Percentiles rank a stretch among this genome's conserved stretches.
Conservation (phyloP, 2,888 invertebrate species). For the Pyrochroa serraticornis region DNA sequence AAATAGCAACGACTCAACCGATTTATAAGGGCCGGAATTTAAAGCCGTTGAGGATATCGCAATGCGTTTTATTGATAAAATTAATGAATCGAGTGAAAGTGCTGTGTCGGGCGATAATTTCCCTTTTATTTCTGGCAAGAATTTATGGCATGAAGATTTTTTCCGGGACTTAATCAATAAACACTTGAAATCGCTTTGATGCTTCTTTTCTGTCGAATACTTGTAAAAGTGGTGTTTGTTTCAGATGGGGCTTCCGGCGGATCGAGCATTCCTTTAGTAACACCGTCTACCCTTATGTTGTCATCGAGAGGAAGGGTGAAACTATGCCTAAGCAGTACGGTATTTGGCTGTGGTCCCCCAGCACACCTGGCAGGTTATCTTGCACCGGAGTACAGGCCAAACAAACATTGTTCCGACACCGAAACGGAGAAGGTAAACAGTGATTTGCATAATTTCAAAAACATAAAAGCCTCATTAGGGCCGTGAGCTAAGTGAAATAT, state of each 20-base stretch:
- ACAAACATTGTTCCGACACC: slow-evolving; percentile 61
- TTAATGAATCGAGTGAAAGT: too few relatives aligned
- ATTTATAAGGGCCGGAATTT: background rate
- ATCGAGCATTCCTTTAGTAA: slow-evolving; percentile 61
- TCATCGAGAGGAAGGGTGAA: slow-evolving; percentile 64
- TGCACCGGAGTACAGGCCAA: slow-evolving; percentile 64
- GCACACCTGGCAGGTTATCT: slow-evolving; percentile 58
- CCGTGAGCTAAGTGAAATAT: too few relatives aligned
- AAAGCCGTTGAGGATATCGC: too few relatives aligned
- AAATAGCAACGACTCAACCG: background rate
- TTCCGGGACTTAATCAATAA: too few relatives aligned
- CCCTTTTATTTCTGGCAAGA: too few relatives aligned
- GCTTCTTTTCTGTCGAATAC: background rate
- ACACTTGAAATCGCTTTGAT: background rate
- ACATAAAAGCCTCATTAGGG: background rate
- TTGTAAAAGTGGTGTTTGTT: slow-evolving; percentile 35
- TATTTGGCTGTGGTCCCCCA: slow-evolving; percentile 44
- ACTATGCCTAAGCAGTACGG: slow-evolving; percentile 46
- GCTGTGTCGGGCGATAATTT: too few relatives aligned
- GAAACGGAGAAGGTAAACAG: slow-evolving; percentile 64
- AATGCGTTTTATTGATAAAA: too few relatives aligned
- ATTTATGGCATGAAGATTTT: too few relatives aligned
- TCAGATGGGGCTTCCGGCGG: slow-evolving; percentile 54
- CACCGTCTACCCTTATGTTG: slow-evolving; percentile 62
- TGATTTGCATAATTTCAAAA: background rate